Evolutionary conservation across 2,113 vertebrate genomes (phyloP), one percentile per base, ranked within the genome.

Genomic region (Argyrosomus japonicus): DNA sequence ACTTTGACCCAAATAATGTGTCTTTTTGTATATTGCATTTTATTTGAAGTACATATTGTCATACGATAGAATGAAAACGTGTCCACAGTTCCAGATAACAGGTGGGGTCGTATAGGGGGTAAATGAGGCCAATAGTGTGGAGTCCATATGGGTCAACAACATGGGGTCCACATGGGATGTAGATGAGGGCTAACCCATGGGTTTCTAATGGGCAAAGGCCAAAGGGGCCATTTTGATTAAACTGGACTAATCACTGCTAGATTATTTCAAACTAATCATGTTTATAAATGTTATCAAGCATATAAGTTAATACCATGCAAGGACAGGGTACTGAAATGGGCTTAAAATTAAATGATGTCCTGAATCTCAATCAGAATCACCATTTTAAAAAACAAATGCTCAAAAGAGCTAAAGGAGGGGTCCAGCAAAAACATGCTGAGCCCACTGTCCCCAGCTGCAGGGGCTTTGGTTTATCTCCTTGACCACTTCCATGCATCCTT

Each of bases 81-180:
- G 51, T 43, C 19, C 54, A 21, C 23, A 19, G 15, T 47, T 78
- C 61, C 68, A 43, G 54, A 14, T 10, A 32, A 65, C 53, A 32
- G 13, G 36, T 68, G 18, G 65, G 54, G 29, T n/a, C 32, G 47
- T 53, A 19, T 47, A 10, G 54, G 25, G 36, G 48, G 63, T 68
- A 56, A 79, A 79, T 63, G 82, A 56, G 27, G 25, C 25, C 61
- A 47, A 43, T 51, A 29, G 51, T 77, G 61, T 56, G 54, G 21
- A 62, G 76, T 58, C 76, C 56, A 69, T 69, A 62, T 64, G 82
- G 70, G 19, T 32, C 60, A 67, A 53, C 45, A 43, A 61, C 48
- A 27, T 21, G 45, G 53, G 25, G 56, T 62, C 75, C 47, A 61
- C 62, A 53, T 73, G 68, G 17, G 63, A 29, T 47, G 14, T n/a